Base-by-base conservation (phyloP, 2,113 vertebrate species). In the Ailuropoda melanoleuca region DNA sequence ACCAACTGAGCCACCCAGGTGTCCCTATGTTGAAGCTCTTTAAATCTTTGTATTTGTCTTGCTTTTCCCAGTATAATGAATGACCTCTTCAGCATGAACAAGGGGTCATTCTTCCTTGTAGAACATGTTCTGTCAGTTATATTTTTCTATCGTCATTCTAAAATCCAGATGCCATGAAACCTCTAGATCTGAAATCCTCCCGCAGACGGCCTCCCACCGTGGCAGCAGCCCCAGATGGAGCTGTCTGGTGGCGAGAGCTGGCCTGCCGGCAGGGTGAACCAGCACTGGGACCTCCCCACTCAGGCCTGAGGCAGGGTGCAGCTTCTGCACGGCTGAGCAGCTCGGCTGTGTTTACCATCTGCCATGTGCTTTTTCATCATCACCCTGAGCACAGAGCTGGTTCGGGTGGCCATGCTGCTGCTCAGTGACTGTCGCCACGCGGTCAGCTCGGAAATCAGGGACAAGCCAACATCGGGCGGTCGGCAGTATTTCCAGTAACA, bases 41-140 rank as follows among this genome's bases (percentile, higher is more conserved):
- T 88, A 74, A 64, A 46, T 88, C 23, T 95, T 48, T 46, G 23
- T 77, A 21, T n/a, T 95, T 78, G 29, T 88, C 64, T 92, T 34
- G 24, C 55, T 95, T 96, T 93, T 23, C 31, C 23, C 2, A 75
- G 26, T 56, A 34, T 60, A 92, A 78, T 72, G 83, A 60, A 78
- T 75, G 58, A 23, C 34, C 62, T 88, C 56, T 31, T 37, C 39
- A 60, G 24, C 77, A 21, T 70, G 43, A 89, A 75, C 8, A 43
- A 46, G 10, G 21, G 19, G 19, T 48, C 50, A n/a, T 78, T 95
- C 95, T 96, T 96, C 56, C 29, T 95, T 95, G 29, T 64, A 96
- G 86, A 81, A 64, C 62, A 34, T n/a, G 26, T 46, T 37, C 58
- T 82, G 1, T 55, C 56, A n/a, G 58, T 92, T 94, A 62, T 34